These are phyloP conservation scores for Anoplopoma fimbria DNA, from an alignment of 2,113 vertebrate genomes.

Conservation along the genomic window DNA sequence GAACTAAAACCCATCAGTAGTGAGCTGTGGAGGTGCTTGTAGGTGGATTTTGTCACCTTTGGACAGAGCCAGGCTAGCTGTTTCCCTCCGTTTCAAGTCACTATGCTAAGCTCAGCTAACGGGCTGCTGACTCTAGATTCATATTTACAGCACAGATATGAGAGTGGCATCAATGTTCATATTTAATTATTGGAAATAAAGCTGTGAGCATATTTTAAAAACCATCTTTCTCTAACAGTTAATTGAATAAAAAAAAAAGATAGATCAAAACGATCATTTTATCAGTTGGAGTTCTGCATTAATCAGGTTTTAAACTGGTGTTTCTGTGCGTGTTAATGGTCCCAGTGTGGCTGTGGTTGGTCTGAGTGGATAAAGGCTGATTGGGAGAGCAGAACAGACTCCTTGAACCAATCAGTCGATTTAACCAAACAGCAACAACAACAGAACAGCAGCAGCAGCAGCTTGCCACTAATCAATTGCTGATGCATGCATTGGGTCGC, in stretches of 20 bases:
- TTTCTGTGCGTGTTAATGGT: constrained; percentile 55
- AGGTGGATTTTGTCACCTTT: too few relatives aligned
- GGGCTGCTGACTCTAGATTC: background rate
- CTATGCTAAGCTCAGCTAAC: constrained; percentile 29
- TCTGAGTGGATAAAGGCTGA: constrained; percentile 48
- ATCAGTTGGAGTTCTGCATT: too few relatives aligned
- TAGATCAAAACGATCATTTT: too few relatives aligned
- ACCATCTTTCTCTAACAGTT: too few relatives aligned
- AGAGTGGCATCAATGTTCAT: background rate
- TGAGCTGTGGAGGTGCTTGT: background rate
- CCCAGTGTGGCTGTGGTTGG: constrained; percentile 51
- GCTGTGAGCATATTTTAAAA: too few relatives aligned
- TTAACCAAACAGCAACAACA: constrained; percentile 61
- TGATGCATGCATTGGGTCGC: constrained; percentile 63
- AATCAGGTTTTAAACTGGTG: too few relatives aligned
- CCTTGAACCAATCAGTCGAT: constrained; percentile 55
- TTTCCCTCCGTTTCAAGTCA: background rate
- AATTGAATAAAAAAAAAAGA: too few relatives aligned
- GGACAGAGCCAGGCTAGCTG: background rate
- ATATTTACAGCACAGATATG: background rate
- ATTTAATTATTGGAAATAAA: too few relatives aligned
- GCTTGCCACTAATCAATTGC: constrained; percentile 72
- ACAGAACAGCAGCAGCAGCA: too few relatives aligned
- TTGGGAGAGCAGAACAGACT: constrained; percentile 17
- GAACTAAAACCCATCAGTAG: background rate